Conservation (phyloP, 2,888 invertebrate species). For the Scaptomyza flava region DNA sequence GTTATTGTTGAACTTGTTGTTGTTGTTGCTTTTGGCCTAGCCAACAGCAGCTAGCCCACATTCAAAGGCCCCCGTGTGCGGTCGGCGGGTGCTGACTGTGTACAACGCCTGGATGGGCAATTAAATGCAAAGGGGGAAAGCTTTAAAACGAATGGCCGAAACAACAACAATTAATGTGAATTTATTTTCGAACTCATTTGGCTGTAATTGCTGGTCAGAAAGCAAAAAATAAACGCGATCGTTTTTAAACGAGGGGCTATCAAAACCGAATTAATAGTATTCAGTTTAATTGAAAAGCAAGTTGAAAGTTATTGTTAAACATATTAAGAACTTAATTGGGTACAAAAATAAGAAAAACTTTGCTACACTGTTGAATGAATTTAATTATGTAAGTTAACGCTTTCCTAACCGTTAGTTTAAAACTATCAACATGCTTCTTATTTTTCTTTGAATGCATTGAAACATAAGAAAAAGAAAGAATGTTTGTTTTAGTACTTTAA, state of each 20-base stretch:
- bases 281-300: neutral
- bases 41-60: conserved; percentile 16
- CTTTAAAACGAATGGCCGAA: conserved; percentile 69
- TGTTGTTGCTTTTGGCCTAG: conserved; percentile 14
- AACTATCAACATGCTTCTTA: no score
- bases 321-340: neutral
- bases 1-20: conserved; percentile 9
- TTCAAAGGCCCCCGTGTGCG: conserved; percentile 36
- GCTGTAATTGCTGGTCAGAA: conserved; percentile 65
- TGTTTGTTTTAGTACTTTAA: no score
- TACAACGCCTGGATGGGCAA: conserved; percentile 53
- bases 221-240: conserved; percentile 24
- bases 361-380: neutral
- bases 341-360: neutral
- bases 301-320: neutral
- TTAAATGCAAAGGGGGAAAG: conserved; percentile 48
- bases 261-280: conserved; percentile 5
- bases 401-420: no score
- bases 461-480: no score
- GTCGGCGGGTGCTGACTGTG: conserved; percentile 17
- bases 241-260: conserved; percentile 18
- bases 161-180: conserved; percentile 73
- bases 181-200: conserved; percentile 75
- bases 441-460: no score
- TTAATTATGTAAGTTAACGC: no score